Percentiles rank a stretch among this genome's conserved stretches.
phyloP scores from a whole-genome alignment of 1,140 invertebrate species.

The Proales similis region DNA sequence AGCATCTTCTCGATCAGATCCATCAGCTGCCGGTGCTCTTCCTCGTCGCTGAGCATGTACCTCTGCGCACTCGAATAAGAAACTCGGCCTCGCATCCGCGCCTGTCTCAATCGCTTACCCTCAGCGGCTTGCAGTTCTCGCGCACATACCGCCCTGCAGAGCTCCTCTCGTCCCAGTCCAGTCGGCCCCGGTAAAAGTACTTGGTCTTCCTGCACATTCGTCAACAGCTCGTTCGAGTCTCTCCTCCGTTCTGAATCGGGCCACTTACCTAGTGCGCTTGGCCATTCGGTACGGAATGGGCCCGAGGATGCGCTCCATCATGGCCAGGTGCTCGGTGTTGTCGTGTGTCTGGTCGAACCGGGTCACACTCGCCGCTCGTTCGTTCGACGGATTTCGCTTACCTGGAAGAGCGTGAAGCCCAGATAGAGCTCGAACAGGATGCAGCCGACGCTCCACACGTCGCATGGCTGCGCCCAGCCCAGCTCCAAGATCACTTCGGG shows the following conservation, averaged over 20 bases:
- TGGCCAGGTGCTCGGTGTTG: constrained; percentile 96
- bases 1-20: constrained; percentile 65
- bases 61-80: constrained; percentile 54
- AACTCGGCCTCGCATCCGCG: not conserved
- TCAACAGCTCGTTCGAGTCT: not conserved
- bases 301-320: constrained; percentile 98
- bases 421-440: constrained; percentile 97
- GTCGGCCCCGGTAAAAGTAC: constrained; percentile 50
- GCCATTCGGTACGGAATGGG: constrained; percentile 90
- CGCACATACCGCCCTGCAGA: constrained; percentile 49
- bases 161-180: constrained; percentile 51
- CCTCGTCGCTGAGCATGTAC: constrained; percentile 70
- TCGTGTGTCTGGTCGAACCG: constrained; percentile 79
- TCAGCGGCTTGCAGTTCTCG: constrained; percentile 87
- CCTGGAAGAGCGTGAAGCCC: constrained; percentile 90
- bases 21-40: constrained; percentile 84
- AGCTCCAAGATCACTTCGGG: constrained; percentile 93
- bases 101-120: constrained; percentile 43
- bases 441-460: constrained; percentile 99
- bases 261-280: constrained; percentile 65
- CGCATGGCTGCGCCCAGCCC: constrained; percentile 96
- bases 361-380: not conserved
- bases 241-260: not conserved
- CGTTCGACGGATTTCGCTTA: constrained; percentile 36
- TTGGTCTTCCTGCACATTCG: constrained; percentile 44